Evolutionary conservation across 1,140 invertebrate species (phyloP), one percentile per base, ranked within the genome.

Genomic region (Drosophila cardini): DNA sequence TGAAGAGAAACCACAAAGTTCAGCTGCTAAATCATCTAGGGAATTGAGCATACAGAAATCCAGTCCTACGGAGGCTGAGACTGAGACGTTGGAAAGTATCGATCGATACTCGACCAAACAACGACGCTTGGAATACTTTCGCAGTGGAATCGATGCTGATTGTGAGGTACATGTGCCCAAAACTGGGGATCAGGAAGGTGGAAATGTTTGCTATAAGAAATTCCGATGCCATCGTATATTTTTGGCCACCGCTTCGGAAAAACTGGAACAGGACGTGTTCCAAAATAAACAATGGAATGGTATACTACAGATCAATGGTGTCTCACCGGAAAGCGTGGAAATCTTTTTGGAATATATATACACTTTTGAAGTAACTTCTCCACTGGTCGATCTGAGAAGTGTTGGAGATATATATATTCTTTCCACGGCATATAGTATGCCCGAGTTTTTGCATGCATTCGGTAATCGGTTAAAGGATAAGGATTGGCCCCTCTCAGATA

Each of bases 321-420:
- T 83, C 2, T 78, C 80, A 0, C 67, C 78, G 0, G 75, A 83
- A n/a, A 78, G 78, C 58, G 80, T 83, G 0, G 78, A 78, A 62
- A 69, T 83, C 8, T 83, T 81, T 9, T 52, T 83, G 4, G 80
- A 83, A 50, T 83, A 69, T 13, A 81, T 81, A 6, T 83, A 83
- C 15, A 83, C 80, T 0, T 83, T 83, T 16, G 75, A 83, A 11
- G 36, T 83, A 16, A 52, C 43, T 15, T 16, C 63, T 0, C 11
- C 48, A 1, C 30, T 42, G 10, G 56, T 72, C 0, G 11, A 75
- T 5, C 15, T 76, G 8, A 26, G 13, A 0, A 8, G 69, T 0
- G 57, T 83, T 18, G 63, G 68, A 0, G 79, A 83, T 21, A 78
- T 83, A 26, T 81, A 72, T 10, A 65, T 78, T 11, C 43, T 83